phyloP scores from a whole-genome alignment of 2,888 invertebrate species.

The Formica aserva region DNA sequence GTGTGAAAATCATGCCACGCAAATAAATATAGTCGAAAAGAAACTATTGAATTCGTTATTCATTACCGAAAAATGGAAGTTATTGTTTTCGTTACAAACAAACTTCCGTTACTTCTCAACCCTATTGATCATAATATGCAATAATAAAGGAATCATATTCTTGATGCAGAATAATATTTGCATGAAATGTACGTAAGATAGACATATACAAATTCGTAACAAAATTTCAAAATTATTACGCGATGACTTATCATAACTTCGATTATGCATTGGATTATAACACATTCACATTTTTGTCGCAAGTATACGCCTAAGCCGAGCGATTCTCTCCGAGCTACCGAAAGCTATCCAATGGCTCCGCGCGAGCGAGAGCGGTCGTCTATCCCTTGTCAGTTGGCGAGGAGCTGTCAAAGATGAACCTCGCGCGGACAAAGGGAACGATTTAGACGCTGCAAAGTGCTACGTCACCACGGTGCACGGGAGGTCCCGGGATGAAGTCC shows the following conservation, averaged over 20 bases:
- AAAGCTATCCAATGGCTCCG: constrained; percentile 68
- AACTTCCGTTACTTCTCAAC: too few species aligned
- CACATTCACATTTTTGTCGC: constrained; percentile 17
- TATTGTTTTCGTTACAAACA: too few species aligned
- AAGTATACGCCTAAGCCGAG: constrained; percentile 16
- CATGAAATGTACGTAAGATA: background rate
- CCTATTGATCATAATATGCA: too few species aligned
- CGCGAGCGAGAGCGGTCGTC: constrained; percentile 58
- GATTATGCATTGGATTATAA: constrained; percentile 9
- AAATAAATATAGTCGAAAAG: too few species aligned
- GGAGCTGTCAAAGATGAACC: constrained; percentile 73
- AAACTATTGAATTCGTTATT: too few species aligned
- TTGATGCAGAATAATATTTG: too few species aligned
- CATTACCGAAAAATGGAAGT: background rate
- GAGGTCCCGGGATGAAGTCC: constrained; percentile 81
- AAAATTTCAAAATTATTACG: background rate
- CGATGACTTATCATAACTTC: background rate
- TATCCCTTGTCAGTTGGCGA: constrained; percentile 75
- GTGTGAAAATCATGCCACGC: too few species aligned
- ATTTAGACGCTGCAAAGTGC: constrained; percentile 79
- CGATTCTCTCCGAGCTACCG: constrained; percentile 74
- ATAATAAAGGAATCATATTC: background rate
- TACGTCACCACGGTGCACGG: constrained; percentile 80
- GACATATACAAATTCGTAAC: background rate
- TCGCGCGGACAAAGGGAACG: constrained; percentile 78